These are phyloP conservation scores for Lamellibrachia luymesi DNA, from an alignment of 1,140 invertebrate genomes.

Conservation along the genomic window DNA sequence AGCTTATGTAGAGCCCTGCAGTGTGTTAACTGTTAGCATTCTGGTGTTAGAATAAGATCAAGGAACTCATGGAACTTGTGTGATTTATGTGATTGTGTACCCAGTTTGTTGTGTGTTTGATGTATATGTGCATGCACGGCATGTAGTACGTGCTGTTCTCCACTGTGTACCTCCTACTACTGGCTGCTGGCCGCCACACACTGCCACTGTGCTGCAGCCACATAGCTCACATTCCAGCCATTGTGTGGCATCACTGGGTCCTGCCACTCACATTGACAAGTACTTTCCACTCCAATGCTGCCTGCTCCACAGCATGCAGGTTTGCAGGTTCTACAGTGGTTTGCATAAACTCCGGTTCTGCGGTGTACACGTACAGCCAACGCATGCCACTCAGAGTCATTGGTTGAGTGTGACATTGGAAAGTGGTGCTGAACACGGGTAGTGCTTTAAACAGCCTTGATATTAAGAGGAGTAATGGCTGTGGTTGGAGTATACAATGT, in stretches of 20 bases:
- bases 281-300: background rate
- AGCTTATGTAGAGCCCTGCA: background rate
- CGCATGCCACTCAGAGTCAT: background rate
- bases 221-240: slow-evolving; percentile 3
- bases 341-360: background rate
- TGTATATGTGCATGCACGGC: background rate
- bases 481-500: background rate
- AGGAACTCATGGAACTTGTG: background rate
- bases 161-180: background rate
- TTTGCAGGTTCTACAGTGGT: background rate
- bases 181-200: background rate
- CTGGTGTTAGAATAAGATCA: background rate
- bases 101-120: background rate
- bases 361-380: background rate
- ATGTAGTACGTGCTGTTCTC: background rate
- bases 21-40: background rate
- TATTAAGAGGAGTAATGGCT: background rate
- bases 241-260: background rate
- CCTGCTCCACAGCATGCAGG: background rate
- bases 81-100: slow-evolving; percentile 5
- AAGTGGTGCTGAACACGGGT: background rate
- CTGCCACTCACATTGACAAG: background rate
- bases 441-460: background rate
- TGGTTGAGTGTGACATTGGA: background rate
- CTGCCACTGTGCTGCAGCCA: background rate